Base-by-base conservation (phyloP, 2,797 vertebrate genomes). In the Hapalemur alaotrensis region DNA sequence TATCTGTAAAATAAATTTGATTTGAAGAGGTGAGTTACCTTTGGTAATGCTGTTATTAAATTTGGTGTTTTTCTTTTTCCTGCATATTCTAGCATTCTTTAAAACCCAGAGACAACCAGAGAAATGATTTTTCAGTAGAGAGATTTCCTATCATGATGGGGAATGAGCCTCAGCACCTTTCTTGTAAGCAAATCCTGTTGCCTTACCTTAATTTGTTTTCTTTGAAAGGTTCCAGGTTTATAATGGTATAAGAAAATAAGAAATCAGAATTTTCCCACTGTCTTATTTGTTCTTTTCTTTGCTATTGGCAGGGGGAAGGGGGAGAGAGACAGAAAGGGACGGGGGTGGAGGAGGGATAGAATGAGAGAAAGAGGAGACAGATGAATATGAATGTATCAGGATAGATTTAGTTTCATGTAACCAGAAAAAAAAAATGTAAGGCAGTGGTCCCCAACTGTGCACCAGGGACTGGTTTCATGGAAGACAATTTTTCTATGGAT, bases 1-100 rank as follows among this genome's bases (percentile, higher is more conserved):
- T 54, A 78, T 32, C 78, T 82, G 0, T 43, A 81, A 91, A 94
- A 79, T 32, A 94, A 80, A 48, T 78, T 96, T 75, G 25, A 93
- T 89, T 89, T 80, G 65, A 57, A 86, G 25, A 28, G 4, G 12
- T 92, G 20, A 93, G 35, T 61, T 89, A 46, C 17, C 28, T 73
- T 89, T 79, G 46, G 35, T 86, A 38, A 67, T 38, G 7, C 7
- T 84, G 5, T 63, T 48, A 88, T 86, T 95, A 72, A 22, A 88
- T 81, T 83, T 94, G 3, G 25, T 38, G 5, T 28, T 92, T 91
- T 93, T 69, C 30, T 4, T 80, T 79, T 94, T 69, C 32, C 46
- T 54, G 8, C 72, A 17, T 82, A 52, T 65, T 72, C 17, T 59
- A 69, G 8, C 12, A 28, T 48, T 94, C 28, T 79, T 89, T 82